Conservation (phyloP, 2,797 vertebrate genomes). For the Chelon auratus region DNA sequence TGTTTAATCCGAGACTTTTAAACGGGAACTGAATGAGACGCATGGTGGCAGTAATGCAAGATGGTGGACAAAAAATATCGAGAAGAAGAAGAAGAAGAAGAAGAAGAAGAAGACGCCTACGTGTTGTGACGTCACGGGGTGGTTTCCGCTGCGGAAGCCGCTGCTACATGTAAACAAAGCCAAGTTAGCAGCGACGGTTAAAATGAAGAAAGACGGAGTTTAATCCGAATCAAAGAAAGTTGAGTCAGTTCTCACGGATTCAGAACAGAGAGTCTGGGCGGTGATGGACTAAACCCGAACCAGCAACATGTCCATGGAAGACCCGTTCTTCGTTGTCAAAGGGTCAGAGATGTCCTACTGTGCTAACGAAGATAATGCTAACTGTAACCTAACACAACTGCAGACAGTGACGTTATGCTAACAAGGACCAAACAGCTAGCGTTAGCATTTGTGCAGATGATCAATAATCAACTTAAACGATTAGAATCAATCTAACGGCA, state of each 20-base stretch:
- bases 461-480: background rate
- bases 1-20: too few relatives aligned
- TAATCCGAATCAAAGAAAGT: background rate
- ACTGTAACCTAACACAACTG: background rate
- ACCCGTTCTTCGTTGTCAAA: conserved; percentile 98
- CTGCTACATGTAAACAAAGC: conserved; percentile 71
- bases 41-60: too few relatives aligned
- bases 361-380: conserved; percentile 28
- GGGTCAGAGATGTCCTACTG: conserved; percentile 85
- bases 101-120: background rate
- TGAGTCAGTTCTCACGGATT: background rate
- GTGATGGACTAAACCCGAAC: conserved; percentile 58
- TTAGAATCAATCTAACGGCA: too few relatives aligned
- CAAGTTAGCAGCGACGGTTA: background rate
- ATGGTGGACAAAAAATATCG: too few relatives aligned
- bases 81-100: background rate
- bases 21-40: too few relatives aligned
- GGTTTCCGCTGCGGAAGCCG: conserved; percentile 52
- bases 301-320: conserved; percentile 94
- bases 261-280: background rate
- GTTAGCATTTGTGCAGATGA: background rate
- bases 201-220: background rate
- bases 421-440: conserved; percentile 6
- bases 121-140: conserved; percentile 17
- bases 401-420: too few relatives aligned